These are phyloP conservation scores for Bombus polaris DNA, from an alignment of 1,140 invertebrate species.

Conservation along the genomic window DNA sequence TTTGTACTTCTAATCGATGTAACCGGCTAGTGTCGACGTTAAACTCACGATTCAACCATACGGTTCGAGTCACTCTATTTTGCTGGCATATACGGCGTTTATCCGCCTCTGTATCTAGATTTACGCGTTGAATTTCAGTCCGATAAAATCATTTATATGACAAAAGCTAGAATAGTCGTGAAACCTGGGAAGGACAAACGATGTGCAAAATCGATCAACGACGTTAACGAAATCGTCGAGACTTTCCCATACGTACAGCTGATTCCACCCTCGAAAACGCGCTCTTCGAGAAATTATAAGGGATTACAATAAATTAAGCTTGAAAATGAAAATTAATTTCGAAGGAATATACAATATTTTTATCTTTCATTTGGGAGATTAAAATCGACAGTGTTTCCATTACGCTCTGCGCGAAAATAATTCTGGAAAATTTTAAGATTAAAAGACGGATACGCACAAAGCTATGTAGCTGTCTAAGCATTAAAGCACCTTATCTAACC, in stretches of 20 bases:
- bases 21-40: constrained; percentile 13
- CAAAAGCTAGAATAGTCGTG: constrained; percentile 4
- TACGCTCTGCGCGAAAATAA: background rate
- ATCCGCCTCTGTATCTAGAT: constrained; percentile 59
- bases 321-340: background rate
- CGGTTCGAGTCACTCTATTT: constrained; percentile 48
- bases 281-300: background rate
- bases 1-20: constrained; percentile 48
- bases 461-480: too few species aligned
- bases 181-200: constrained; percentile 29
- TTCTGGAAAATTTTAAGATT: background rate
- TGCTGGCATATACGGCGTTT: constrained; percentile 47
- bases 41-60: constrained; percentile 31
- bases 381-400: background rate
- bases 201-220: constrained; percentile 32
- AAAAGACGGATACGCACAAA: background rate
- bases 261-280: background rate
- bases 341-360: background rate
- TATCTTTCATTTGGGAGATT: background rate
- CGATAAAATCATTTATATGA: constrained; percentile 55
- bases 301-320: background rate
- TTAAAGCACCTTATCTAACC: too few species aligned
- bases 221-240: background rate
- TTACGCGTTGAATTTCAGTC: constrained; percentile 53
- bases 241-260: background rate